phyloP scores from a whole-genome alignment of 2,797 vertebrate species.

The Molothrus aeneus region DNA sequence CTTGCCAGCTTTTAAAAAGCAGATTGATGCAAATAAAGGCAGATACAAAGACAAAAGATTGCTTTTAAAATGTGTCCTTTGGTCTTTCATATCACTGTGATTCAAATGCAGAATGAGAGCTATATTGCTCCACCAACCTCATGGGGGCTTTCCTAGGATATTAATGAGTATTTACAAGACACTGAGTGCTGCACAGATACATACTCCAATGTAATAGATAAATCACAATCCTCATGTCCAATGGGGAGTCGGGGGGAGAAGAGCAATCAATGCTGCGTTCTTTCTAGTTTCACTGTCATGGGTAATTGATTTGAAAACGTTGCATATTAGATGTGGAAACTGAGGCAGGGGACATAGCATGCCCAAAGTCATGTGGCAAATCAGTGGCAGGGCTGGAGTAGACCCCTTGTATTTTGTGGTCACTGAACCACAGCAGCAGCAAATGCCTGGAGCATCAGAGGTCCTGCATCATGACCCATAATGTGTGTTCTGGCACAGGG shows the following conservation, averaged over 20 bases:
- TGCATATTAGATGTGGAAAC: not conserved
- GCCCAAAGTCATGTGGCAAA: not conserved
- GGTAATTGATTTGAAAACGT: constrained; percentile 1
- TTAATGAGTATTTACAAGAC: constrained; percentile 1
- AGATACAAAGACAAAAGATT: not conserved
- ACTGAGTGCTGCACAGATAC: not conserved
- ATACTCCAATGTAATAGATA: not conserved
- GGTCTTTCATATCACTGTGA: not conserved
- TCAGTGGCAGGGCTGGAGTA: not conserved
- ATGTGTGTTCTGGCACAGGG: not conserved
- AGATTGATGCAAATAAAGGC: not conserved
- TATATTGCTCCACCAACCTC: not conserved
- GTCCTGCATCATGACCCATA: not conserved
- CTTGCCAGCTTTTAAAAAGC: not conserved
- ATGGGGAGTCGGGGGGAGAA: not conserved
- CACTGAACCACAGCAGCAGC: not conserved
- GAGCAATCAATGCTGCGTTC: not conserved
- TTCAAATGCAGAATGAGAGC: constrained; percentile 14
- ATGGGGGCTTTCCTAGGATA: not conserved
- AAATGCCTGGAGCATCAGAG: not conserved
- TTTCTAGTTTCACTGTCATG: not conserved
- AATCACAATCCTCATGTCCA: not conserved
- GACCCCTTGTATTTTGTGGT: not conserved
- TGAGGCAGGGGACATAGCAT: not conserved
- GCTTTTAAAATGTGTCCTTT: not conserved